Evolutionary conservation across 2,113 vertebrate species (phyloP).

Genomic region (Geothlypis trichas): DNA sequence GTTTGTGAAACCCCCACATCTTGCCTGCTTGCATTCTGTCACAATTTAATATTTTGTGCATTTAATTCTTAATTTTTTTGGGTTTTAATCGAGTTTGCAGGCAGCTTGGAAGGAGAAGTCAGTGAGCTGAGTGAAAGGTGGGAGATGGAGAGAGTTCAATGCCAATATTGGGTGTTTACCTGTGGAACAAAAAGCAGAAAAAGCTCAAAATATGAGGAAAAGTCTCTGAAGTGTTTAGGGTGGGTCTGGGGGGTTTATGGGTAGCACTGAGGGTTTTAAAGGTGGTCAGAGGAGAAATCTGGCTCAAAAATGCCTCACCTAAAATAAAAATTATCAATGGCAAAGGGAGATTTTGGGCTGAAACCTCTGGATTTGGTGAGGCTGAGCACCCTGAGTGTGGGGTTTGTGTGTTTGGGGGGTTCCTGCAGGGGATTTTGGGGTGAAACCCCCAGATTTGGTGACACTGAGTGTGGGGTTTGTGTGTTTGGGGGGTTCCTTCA

Average conservation of each 20-base stretch:
- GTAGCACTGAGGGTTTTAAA: not conserved
- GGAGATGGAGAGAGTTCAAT: not conserved
- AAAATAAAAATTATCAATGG: not conserved
- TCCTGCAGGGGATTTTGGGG: not conserved
- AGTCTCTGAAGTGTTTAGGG: not conserved
- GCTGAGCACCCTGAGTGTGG: not conserved
- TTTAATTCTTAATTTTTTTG: not conserved
- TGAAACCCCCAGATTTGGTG: not conserved
- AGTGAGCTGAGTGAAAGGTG: not conserved
- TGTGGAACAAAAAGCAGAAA: not conserved
- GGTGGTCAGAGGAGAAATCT: not conserved
- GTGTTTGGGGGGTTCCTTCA: too few species aligned
- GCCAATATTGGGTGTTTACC: not conserved
- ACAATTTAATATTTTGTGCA: accelerated
- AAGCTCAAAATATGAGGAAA: not conserved
- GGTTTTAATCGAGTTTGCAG: not conserved
- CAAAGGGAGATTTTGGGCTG: not conserved
- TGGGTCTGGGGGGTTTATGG: not conserved
- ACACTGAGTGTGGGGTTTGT: not conserved
- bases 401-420: not conserved
- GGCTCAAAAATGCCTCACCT: not conserved
- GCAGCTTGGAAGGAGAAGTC: not conserved
- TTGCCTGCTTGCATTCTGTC: not conserved
- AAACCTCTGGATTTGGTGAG: not conserved
- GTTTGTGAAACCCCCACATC: accelerated